Percentiles rank a stretch among this genome's conserved stretches.
These are phyloP conservation scores for Drosophila recens DNA, from an alignment of 2,888 invertebrate genomes.

Conservation along the genomic window DNA sequence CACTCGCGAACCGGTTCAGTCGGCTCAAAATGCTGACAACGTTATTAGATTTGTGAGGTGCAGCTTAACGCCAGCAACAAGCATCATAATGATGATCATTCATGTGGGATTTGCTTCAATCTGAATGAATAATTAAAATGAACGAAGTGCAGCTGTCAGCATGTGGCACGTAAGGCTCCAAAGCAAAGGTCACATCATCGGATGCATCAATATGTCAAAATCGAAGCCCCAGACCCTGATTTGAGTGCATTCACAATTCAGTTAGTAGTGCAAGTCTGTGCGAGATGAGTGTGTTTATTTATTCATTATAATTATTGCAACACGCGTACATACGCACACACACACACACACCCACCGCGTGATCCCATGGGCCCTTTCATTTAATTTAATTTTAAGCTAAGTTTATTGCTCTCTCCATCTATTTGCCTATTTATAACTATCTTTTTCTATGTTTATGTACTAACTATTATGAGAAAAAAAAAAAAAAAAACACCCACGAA, in stretches of 20 bases:
- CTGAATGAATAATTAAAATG: constrained; percentile 25
- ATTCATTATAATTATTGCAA: constrained; percentile 37
- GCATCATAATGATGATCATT: not conserved
- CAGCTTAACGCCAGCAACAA: not conserved
- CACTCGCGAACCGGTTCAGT: constrained; percentile 1
- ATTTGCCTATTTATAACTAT: too few species aligned
- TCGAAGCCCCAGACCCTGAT: not conserved
- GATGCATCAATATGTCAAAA: constrained; percentile 24
- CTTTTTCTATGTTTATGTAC: too few species aligned
- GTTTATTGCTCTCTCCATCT: too few species aligned
- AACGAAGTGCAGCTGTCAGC: constrained; percentile 16
- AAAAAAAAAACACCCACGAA: too few species aligned
- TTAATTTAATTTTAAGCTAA: too few species aligned
- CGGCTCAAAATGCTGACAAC: not conserved
- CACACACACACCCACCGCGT: constrained; percentile 4
- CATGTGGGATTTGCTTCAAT: constrained; percentile 8
- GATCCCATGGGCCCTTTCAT: too few species aligned
- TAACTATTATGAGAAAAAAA: too few species aligned
- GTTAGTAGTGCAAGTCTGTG: constrained; percentile 5
- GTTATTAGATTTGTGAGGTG: constrained; percentile 9
- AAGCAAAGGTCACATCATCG: constrained; percentile 3
- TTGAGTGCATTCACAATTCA: constrained; percentile 29
- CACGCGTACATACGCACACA: constrained; percentile 11
- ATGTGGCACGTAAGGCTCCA: not conserved
- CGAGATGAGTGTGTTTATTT: constrained; percentile 32